Evolutionary conservation across 2,113 vertebrate genomes (phyloP).

Genomic region (Cyprinodon brontotheroides): DNA sequence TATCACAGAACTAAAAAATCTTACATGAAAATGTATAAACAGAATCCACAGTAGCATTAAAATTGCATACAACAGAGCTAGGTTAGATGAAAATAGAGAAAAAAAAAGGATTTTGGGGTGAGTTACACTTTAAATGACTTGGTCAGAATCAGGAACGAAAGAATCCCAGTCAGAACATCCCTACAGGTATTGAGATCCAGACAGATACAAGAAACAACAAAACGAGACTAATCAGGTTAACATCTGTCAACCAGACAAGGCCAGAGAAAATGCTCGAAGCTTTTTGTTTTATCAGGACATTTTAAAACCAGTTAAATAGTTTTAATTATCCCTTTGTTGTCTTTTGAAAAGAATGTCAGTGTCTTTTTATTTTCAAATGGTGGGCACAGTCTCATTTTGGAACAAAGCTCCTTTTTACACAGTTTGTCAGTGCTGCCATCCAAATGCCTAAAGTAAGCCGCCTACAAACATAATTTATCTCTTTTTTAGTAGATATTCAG

Average conservation of each 20-base stretch:
- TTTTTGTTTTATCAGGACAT: background rate
- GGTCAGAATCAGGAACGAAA: too few species aligned
- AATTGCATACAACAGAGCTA: too few species aligned
- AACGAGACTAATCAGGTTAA: background rate
- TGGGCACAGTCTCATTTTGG: slow-evolving; percentile 41
- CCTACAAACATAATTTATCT: slow-evolving; percentile 25
- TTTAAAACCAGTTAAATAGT: background rate
- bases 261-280: background rate
- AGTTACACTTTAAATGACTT: too few species aligned
- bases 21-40: too few species aligned
- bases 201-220: background rate
- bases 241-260: background rate
- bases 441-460: slow-evolving; percentile 27
- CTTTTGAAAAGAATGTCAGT: slow-evolving; percentile 17
- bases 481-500: slow-evolving; percentile 8
- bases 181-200: slow-evolving; percentile 18
- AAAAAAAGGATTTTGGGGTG: too few species aligned
- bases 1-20: too few species aligned
- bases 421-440: slow-evolving; percentile 30
- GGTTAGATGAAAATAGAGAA: too few species aligned
- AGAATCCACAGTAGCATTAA: too few species aligned
- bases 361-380: slow-evolving; percentile 39
- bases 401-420: slow-evolving; percentile 35
- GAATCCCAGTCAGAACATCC: background rate
- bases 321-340: slow-evolving; percentile 11